Percentiles rank a stretch among this genome's conserved stretches.
phyloP scores from a whole-genome alignment of 2,113 vertebrate genomes.

The Chaenogobius annularis region DNA sequence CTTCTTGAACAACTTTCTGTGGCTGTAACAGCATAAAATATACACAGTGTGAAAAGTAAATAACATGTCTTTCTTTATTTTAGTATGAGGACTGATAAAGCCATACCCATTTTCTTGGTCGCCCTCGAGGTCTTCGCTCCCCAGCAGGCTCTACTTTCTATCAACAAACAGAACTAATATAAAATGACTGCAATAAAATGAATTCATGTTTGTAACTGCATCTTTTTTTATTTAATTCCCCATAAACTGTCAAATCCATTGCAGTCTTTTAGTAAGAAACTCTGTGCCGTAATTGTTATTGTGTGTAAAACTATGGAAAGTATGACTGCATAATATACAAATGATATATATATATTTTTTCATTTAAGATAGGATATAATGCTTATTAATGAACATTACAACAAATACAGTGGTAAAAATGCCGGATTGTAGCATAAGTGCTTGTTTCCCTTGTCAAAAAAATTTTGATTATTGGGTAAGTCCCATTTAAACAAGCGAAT shows the following conservation, averaged over 20 bases:
- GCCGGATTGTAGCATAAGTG: not conserved
- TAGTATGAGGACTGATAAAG: slow-evolving; percentile 22
- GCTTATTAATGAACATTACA: too few species aligned
- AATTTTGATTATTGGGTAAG: not conserved
- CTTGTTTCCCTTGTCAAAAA: not conserved
- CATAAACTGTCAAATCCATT: not conserved
- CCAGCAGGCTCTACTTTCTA: slow-evolving; percentile 92
- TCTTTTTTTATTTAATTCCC: not conserved
- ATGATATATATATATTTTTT: too few species aligned
- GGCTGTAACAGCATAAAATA: slow-evolving; percentile 65
- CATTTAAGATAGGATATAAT: too few species aligned
- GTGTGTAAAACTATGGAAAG: not conserved
- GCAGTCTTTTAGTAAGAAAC: not conserved
- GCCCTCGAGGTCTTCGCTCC: slow-evolving; percentile 93
- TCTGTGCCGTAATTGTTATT: not conserved
- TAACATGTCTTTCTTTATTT: slow-evolving; percentile 15
- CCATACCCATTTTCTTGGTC: slow-evolving; percentile 99
- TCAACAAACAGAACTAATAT: slow-evolving; percentile 22
- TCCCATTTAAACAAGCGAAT: not conserved
- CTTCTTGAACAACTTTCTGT: slow-evolving; percentile 70
- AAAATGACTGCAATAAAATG: not conserved
- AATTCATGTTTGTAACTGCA: not conserved
- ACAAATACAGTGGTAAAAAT: not conserved
- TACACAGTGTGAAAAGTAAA: slow-evolving; percentile 19
- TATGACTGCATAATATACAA: too few species aligned